These are phyloP conservation scores for Mesitornis unicolor DNA, from an alignment of 2,113 vertebrate genomes.

Conservation along the genomic window DNA sequence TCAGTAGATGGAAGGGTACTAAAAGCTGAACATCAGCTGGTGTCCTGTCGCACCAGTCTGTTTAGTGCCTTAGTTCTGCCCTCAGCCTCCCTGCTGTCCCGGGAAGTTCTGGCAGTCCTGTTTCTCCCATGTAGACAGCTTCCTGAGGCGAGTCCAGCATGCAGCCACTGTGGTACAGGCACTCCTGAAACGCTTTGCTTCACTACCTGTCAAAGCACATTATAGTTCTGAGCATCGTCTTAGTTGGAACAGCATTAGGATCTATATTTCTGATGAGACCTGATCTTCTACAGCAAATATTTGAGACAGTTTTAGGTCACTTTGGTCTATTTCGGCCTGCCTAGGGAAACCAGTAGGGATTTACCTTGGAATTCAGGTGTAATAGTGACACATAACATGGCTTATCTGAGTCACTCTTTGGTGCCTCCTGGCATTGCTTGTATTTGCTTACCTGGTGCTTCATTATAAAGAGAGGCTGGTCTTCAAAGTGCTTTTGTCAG, in stretches of 20 bases:
- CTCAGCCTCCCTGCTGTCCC: neutral
- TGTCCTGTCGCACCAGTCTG: neutral
- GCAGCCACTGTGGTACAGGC: neutral
- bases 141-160: fast-evolving
- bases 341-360: neutral
- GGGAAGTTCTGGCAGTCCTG: neutral
- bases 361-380: neutral
- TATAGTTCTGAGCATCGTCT: neutral
- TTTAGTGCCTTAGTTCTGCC: neutral
- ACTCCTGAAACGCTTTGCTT: neutral
- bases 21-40: neutral
- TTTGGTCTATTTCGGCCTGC: neutral
- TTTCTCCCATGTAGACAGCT: neutral
- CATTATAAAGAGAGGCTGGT: neutral
- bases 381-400: neutral
- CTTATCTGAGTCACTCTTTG: neutral
- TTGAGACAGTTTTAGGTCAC: neutral
- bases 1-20: neutral
- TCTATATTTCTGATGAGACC: neutral
- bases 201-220: neutral
- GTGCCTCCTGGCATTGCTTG: neutral
- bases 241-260: neutral
- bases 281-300: neutral
- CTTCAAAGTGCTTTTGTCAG: neutral
- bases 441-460: neutral